Percentiles rank a stretch among this genome's conserved stretches.
Conservation (phyloP, 2,888 invertebrate species). For the Anticlea derivata region DNA sequence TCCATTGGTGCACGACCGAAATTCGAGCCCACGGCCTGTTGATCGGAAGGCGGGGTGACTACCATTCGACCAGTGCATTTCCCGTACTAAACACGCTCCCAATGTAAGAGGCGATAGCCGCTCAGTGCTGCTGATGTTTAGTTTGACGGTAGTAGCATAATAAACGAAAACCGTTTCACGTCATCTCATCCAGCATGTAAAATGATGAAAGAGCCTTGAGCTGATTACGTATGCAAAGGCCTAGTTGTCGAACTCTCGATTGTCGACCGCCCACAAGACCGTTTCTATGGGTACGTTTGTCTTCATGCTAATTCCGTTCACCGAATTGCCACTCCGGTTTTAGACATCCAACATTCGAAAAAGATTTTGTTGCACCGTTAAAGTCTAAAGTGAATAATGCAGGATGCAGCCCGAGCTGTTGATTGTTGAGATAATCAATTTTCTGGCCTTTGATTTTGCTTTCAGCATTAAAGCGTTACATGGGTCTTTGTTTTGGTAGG, state of each 20-base stretch:
- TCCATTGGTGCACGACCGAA: no score
- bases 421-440: slow-evolving; percentile 39
- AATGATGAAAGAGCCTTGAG: slow-evolving; percentile 59
- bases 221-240: slow-evolving; percentile 52
- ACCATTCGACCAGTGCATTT: no score
- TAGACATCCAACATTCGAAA: slow-evolving; percentile 43
- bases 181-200: slow-evolving; percentile 52
- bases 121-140: background rate
- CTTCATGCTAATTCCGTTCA: slow-evolving; percentile 59
- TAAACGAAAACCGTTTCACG: slow-evolving; percentile 35
- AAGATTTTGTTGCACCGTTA: slow-evolving; percentile 41
- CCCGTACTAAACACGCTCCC: background rate
- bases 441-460: slow-evolving; percentile 34
- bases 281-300: slow-evolving; percentile 51
- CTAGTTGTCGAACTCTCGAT: slow-evolving; percentile 41
- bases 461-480: slow-evolving; percentile 19
- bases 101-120: no score
- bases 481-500: slow-evolving; percentile 27
- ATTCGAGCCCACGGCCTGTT: no score
- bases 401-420: slow-evolving; percentile 38
- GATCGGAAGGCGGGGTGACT: no score
- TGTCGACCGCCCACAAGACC: slow-evolving; percentile 55
- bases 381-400: slow-evolving; percentile 41
- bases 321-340: slow-evolving; percentile 52
- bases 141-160: slow-evolving; percentile 5